Evolutionary conservation across 2,888 invertebrate species (phyloP).

Genomic region (Cosmopolites sordidus): DNA sequence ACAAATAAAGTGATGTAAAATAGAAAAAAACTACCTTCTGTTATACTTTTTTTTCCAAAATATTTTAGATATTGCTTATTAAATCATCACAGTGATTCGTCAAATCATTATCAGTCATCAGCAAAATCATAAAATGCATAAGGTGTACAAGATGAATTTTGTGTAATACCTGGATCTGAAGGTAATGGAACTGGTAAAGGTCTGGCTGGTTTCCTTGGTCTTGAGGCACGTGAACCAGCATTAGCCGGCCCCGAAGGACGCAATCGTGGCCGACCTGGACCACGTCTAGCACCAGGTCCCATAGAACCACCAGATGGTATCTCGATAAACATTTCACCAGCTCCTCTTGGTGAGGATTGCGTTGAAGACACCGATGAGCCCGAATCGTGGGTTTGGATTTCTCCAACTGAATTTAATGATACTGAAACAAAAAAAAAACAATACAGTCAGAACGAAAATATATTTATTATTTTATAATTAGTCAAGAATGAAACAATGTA

Average conservation of each 20-base stretch:
- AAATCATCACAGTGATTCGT: too few species aligned
- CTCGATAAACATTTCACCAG: constrained; percentile 28
- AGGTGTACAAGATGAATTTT: constrained; percentile 36
- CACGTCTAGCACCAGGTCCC: constrained; percentile 51
- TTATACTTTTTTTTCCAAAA: too few species aligned
- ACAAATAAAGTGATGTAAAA: too few species aligned
- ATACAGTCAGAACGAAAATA: too few species aligned
- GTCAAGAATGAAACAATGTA: too few species aligned
- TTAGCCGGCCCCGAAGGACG: constrained; percentile 63
- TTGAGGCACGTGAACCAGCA: constrained; percentile 57
- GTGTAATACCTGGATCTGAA: constrained; percentile 35
- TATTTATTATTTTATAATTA: too few species aligned
- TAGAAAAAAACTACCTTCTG: too few species aligned
- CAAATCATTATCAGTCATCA: constrained; percentile 33
- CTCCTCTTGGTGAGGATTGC: constrained; percentile 29
- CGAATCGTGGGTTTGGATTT: constrained; percentile 26
- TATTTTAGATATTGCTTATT: too few species aligned
- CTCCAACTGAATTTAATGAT: constrained; percentile 17
- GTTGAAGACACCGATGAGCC: constrained; percentile 29
- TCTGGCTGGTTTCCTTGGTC: constrained; percentile 55
- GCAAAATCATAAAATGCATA: constrained; percentile 43
- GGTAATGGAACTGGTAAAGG: constrained; percentile 48
- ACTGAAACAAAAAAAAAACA: constrained; percentile 13
- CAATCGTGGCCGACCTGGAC: constrained; percentile 65
- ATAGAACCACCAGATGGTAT: constrained; percentile 15